Base-by-base conservation (phyloP, 2,113 vertebrate species). In the Casuarius casuarius region DNA sequence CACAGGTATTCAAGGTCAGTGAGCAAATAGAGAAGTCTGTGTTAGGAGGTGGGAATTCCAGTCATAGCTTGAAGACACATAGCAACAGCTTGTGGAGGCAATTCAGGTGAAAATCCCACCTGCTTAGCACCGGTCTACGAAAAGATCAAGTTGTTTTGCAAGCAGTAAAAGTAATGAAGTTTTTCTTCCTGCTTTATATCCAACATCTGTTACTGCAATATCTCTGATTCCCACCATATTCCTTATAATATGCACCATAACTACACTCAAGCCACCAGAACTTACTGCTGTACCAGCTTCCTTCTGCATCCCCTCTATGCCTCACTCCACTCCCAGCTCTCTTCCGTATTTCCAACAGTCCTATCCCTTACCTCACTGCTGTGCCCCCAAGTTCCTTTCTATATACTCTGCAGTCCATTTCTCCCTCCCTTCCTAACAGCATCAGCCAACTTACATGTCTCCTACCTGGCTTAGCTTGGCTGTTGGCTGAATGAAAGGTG, bases 11-110 rank as follows among this genome's bases (percentile, higher is more conserved):
- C 56, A 58, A 18, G 23, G 16, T 14, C 42, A 89, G 11, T 51
- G 49, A 81, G 17, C n/a, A 89, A 96, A 94, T 38, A 91, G 94
- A 48, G 46, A 88, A 94, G 58, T 63, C 29, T 87, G 26, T 89
- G 16, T 46, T 71, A 82, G 51, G 76, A 78, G 54, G 31, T 0
- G 12, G 7, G 21, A 87, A 75, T 78, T 58, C 29, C 74, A 76
- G 33, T 61, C 54, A 61, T 35, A 48, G 56, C 56, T 26, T 20
- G 23, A 46, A 26, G 48, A 71, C 31, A n/a, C 56, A 61, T 7
- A 48, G 42, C 16, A n/a, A 35, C 46, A 31, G 20, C 18, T 5
- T 28, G 31, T 35, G 23, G 7, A 48, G 22, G 31, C 10, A 28
- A 10, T 46, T 65, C 46, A 68, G n/a, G 42, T 65, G 22, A 89